phyloP scores from a whole-genome alignment of 2,797 vertebrate genomes.

The Acanthornis magna region DNA sequence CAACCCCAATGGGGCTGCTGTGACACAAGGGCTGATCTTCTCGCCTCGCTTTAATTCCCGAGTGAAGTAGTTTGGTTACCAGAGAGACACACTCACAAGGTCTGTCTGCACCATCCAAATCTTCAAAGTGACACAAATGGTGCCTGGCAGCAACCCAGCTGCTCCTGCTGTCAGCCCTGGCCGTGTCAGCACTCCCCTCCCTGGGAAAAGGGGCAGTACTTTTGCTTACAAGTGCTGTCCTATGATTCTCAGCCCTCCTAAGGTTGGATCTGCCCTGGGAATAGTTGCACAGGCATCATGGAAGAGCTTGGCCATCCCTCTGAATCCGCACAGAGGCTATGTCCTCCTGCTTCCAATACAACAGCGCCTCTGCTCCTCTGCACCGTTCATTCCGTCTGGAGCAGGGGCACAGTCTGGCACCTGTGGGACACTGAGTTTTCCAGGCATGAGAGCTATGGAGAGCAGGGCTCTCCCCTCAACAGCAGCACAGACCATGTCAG shows the following conservation, averaged over 20 bases:
- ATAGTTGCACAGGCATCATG: not conserved
- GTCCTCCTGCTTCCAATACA: not conserved
- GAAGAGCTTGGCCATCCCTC: not conserved
- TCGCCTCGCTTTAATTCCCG: not conserved
- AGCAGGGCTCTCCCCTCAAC: not conserved
- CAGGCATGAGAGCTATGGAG: not conserved
- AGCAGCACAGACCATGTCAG: not conserved
- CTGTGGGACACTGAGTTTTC: not conserved
- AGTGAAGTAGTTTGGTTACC: not conserved
- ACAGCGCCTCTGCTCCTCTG: not conserved
- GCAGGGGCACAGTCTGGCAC: not conserved
- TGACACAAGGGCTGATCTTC: not conserved
- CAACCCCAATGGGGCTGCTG: not conserved
- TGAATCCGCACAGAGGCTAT: accelerated
- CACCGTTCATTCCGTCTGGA: not conserved
- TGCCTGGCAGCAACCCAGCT: not conserved
- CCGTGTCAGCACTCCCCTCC: not conserved
- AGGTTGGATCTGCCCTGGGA: not conserved
- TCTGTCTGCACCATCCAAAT: not conserved
- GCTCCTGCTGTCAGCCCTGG: not conserved
- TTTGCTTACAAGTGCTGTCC: not conserved
- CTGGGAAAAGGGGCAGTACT: not conserved
- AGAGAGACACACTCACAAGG: not conserved
- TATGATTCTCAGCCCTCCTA: not conserved
- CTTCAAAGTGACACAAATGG: not conserved